Percentiles rank a stretch among this genome's conserved stretches.
phyloP scores from a whole-genome alignment of 2,113 vertebrate species.

The Marmota flaviventris region DNA sequence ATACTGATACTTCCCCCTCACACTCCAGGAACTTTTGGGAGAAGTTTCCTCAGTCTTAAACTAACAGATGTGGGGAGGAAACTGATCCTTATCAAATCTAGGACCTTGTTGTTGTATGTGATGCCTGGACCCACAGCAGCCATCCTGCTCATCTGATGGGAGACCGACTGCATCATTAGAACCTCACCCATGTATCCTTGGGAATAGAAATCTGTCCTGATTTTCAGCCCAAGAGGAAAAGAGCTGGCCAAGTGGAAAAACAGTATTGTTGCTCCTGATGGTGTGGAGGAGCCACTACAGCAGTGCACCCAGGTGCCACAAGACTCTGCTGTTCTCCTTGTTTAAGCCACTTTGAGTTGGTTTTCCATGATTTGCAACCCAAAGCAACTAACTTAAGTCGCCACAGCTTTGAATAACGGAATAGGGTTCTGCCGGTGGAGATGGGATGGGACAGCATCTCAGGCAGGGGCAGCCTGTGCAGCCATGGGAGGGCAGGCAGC shows the following conservation, averaged over 20 bases:
- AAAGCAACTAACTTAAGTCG: background rate
- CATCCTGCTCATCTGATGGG: background rate
- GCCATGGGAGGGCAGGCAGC: background rate
- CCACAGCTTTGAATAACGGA: background rate
- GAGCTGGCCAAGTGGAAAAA: background rate
- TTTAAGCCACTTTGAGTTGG: background rate
- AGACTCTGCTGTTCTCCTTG: background rate
- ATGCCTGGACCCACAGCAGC: background rate
- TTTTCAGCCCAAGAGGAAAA: background rate
- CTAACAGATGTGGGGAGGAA: background rate
- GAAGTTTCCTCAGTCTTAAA: background rate
- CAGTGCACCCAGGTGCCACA: rapidly evolving
- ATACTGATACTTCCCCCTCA: background rate
- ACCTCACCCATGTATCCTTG: background rate
- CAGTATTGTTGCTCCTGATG: rapidly evolving
- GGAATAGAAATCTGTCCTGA: background rate
- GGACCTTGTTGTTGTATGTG: background rate
- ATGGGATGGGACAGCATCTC: background rate
- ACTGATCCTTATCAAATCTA: background rate
- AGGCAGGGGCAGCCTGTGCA: background rate
- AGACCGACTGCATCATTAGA: background rate
- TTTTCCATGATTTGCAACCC: background rate
- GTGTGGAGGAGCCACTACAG: rapidly evolving
- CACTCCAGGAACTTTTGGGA: background rate
- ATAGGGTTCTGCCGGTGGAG: background rate